Evolutionary conservation across 2,888 invertebrate genomes (phyloP).

Genomic region (Hedya salicella): DNA sequence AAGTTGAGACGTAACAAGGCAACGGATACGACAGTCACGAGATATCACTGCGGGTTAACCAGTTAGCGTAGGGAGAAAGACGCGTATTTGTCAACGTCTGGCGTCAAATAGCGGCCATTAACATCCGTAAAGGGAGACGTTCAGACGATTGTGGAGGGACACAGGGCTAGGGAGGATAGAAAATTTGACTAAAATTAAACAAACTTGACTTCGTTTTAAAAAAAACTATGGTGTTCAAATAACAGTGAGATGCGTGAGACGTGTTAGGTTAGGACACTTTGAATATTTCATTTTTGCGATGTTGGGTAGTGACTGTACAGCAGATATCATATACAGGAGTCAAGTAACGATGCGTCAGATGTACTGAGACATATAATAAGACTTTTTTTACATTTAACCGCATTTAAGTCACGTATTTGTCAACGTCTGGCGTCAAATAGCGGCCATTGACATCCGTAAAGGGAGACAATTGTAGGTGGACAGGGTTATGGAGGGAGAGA

Average conservation of each 20-base stretch:
- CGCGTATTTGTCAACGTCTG: conserved; percentile 75
- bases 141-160: conserved; percentile 63
- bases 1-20: conserved; percentile 36
- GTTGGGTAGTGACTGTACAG: no score
- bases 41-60: conserved; percentile 43
- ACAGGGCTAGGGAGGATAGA: conserved; percentile 7
- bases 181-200: background rate
- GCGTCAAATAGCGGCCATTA: conserved; percentile 79
- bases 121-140: conserved; percentile 67
- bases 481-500: conserved; percentile 5
- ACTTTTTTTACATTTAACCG: no score
- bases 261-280: no score
- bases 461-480: conserved; percentile 64
- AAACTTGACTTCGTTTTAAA: no score
- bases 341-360: no score
- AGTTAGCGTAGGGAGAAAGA: conserved; percentile 57
- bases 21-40: conserved; percentile 39
- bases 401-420: conserved; percentile 70
- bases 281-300: no score
- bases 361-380: no score
- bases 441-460: conserved; percentile 74
- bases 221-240: no score
- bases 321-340: no score
- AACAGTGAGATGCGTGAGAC: no score
- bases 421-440: conserved; percentile 79